Base-by-base conservation (phyloP, 2,797 vertebrate genomes). In the Chrosomus eos region DNA sequence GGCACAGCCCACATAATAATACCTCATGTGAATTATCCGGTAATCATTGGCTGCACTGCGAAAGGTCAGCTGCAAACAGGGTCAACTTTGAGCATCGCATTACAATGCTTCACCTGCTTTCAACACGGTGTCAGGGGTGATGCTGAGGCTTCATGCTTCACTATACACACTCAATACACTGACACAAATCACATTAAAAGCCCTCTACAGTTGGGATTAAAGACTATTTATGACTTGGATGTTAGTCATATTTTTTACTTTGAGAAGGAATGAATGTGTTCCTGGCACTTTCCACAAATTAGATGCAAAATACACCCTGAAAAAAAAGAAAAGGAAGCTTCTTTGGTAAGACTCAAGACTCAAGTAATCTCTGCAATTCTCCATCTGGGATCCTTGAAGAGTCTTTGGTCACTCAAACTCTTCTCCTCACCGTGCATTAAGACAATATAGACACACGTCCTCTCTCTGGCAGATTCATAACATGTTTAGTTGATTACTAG, bases 1-100 rank as follows among this genome's bases (percentile, higher is more conserved):
- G 23, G 74, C 53, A 58, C 23, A 62, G 38, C 60, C 60, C 38
- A 66, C 40, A 48, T 79, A 66, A 87, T 78, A 80, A 80, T 81
- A 66, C 45, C 77, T 81, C 23, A 23, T 72, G 26, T 43, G 48
- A 73, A 48, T 81, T 51, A 78, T 28, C 77, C 75, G 18, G 36
- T 75, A 80, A 84, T 84, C 82, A 76, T 43, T n/a, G 70, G 60
- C 62, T 53, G 58, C 6, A 33, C 36, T 33, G 28, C 1, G 2
- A 66, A 66, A 66, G 76, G 76, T 66, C 76, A 76, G 18, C 26
- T 0, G 38, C 58, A 43, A 66, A 64, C 76, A 45, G 58, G 58
- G 76, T 66, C 38, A 79, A 31, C 76, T 66, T 45, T 79, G 76
- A 76, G 53, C 74, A 58, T 26, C 4, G 7, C 74, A 76, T 76